These are phyloP conservation scores for Enteromius viviparus DNA, from an alignment of 2,797 vertebrate genomes.

Conservation along the genomic window DNA sequence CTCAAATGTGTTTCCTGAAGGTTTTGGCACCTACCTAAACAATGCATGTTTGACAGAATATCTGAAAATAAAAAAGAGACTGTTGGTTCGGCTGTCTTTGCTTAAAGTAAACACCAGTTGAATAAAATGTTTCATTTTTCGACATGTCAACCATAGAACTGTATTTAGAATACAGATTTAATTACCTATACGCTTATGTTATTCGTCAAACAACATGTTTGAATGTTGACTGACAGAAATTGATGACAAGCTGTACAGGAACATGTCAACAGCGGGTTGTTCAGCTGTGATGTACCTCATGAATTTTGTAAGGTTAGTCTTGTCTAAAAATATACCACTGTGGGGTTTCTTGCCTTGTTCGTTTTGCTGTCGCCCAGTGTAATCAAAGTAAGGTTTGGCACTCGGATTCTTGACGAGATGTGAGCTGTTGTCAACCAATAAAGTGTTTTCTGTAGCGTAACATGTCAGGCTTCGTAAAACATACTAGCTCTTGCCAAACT, in stretches of 20 bases:
- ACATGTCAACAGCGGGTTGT: neutral
- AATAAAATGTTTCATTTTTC: neutral
- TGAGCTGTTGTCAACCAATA: conserved; percentile 29
- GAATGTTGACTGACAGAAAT: conserved; percentile 21
- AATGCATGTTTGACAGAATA: neutral
- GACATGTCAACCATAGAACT: neutral
- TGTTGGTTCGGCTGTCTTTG: neutral
- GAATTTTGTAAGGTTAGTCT: conserved; percentile 23
- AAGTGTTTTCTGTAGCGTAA: conserved; percentile 16
- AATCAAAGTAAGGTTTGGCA: conserved; percentile 39
- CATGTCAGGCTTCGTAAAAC: conserved; percentile 38
- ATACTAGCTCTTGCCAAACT: conserved; percentile 39
- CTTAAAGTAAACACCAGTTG: neutral
- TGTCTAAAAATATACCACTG: conserved; percentile 33
- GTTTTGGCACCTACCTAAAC: neutral
- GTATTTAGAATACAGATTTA: neutral
- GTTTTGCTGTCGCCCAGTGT: conserved; percentile 31
- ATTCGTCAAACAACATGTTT: neutral
- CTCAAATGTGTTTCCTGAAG: neutral
- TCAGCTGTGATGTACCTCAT: conserved; percentile 2
- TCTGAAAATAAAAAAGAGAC: neutral
- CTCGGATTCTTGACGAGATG: conserved; percentile 23
- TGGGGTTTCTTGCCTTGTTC: conserved; percentile 4
- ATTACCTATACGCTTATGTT: neutral
- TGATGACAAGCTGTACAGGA: conserved; percentile 2